These are phyloP conservation scores for Amphipyra tragopoginis DNA, from an alignment of 2,888 invertebrate species.

Conservation along the genomic window DNA sequence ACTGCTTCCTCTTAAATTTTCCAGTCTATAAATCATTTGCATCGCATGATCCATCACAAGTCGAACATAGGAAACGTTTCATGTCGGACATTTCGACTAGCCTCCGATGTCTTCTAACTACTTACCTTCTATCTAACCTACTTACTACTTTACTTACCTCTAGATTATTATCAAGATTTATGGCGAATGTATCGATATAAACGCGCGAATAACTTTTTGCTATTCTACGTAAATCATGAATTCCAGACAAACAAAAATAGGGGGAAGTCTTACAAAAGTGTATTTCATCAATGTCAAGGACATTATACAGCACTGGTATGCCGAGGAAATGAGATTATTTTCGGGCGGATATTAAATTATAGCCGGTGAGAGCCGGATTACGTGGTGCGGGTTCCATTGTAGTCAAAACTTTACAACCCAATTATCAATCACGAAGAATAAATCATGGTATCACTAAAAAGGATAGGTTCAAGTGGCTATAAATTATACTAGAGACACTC, in stretches of 20 bases:
- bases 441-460: slow-evolving; percentile 45
- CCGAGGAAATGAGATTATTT: slow-evolving; percentile 85
- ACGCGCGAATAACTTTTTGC: not conserved
- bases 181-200: not conserved
- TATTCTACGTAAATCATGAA: not conserved
- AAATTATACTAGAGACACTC: slow-evolving; percentile 43
- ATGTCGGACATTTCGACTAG: slow-evolving; percentile 45
- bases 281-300: slow-evolving; percentile 67
- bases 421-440: slow-evolving; percentile 61
- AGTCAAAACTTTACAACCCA: slow-evolving; percentile 66
- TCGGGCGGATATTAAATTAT: slow-evolving; percentile 89
- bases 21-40: slow-evolving; percentile 65
- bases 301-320: slow-evolving; percentile 63
- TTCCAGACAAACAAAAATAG: slow-evolving; percentile 9
- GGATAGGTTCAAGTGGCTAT: slow-evolving; percentile 38
- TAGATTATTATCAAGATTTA: not conserved
- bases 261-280: slow-evolving; percentile 54
- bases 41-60: slow-evolving; percentile 67
- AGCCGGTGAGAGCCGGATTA: slow-evolving; percentile 77
- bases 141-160: not conserved
- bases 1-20: slow-evolving; percentile 8
- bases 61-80: slow-evolving; percentile 47
- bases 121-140: too few relatives aligned
- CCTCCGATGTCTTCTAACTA: slow-evolving; percentile 5
- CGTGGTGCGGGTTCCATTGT: slow-evolving; percentile 83